Conservation (phyloP, 2,888 invertebrate genomes). For the Chloromyia formosa region DNA sequence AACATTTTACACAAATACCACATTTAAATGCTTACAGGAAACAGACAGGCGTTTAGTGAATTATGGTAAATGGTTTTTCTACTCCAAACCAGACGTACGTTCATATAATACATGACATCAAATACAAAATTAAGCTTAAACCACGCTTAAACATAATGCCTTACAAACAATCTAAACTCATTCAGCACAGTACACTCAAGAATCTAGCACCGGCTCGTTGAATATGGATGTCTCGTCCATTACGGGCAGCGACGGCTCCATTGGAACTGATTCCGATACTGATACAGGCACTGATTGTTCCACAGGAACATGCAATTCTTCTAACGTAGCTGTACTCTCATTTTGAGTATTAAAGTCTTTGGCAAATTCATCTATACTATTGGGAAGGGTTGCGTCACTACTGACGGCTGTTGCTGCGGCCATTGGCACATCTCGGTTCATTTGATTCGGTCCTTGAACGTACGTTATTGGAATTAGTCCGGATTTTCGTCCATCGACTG, state of each 20-base stretch:
- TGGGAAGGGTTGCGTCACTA: neutral
- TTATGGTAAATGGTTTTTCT: too few species aligned
- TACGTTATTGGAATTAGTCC: conserved; percentile 75
- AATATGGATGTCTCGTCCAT: too few species aligned
- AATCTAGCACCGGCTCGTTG: neutral
- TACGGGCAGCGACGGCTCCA: neutral
- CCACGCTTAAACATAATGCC: too few species aligned
- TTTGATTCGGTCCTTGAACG: conserved; percentile 54
- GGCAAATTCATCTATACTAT: neutral
- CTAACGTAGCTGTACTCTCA: neutral
- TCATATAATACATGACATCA: too few species aligned
- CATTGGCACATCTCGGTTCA: conserved; percentile 50
- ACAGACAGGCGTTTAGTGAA: too few species aligned
- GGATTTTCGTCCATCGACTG: conserved; percentile 67
- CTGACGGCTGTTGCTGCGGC: neutral
- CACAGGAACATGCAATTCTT: neutral
- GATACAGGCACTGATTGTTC: neutral
- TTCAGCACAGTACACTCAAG: neutral
- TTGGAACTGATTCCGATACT: neutral
- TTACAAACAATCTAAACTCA: too few species aligned
- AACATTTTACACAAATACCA: too few species aligned
- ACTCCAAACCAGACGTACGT: too few species aligned
- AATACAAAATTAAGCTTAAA: too few species aligned
- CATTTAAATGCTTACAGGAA: too few species aligned
- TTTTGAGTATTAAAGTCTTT: neutral